Evolutionary conservation across 2,113 vertebrate genomes (phyloP).

Genomic region (Sardina pilchardus): DNA sequence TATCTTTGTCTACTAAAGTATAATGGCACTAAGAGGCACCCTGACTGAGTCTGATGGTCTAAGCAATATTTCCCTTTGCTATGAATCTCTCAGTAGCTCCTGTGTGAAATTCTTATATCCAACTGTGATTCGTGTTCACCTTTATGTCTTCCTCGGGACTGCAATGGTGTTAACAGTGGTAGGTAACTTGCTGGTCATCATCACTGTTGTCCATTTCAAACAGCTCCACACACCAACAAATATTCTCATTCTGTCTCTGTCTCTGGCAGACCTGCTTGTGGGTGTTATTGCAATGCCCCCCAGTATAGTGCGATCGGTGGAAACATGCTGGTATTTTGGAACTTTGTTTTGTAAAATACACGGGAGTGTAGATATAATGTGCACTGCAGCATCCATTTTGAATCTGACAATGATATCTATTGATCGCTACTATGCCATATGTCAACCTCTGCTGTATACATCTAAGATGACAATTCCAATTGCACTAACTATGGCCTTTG

Average conservation of each 20-base stretch:
- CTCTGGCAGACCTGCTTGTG: conserved; percentile 75
- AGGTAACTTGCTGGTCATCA: conserved; percentile 78
- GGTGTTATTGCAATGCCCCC: conserved; percentile 78
- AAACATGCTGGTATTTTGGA: conserved; percentile 55
- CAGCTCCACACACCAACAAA: conserved; percentile 80
- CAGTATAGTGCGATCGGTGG: conserved; percentile 71
- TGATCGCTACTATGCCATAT: conserved; percentile 55
- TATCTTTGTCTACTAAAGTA: no score
- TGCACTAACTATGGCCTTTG: conserved; percentile 65
- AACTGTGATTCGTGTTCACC: conserved; percentile 56
- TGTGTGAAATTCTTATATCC: conserved; percentile 70
- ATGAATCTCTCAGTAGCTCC: conserved; percentile 69
- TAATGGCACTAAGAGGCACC: neutral
- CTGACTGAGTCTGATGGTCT: neutral
- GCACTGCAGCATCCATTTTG: conserved; percentile 50
- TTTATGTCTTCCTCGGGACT: conserved; percentile 71
- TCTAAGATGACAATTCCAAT: conserved; percentile 66
- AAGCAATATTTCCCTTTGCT: conserved; percentile 53
- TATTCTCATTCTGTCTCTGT: conserved; percentile 80
- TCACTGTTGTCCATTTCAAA: conserved; percentile 78
- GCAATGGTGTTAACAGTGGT: conserved; percentile 72
- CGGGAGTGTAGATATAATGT: conserved; percentile 50
- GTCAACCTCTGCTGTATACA: conserved; percentile 70
- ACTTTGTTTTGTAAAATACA: no score
- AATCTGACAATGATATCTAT: conserved; percentile 53